A percentile compares a stretch with the other conserved stretches of the same genome.
Conservation (phyloP, 1,140 invertebrate genomes). For the Drosophila eugracilis region DNA sequence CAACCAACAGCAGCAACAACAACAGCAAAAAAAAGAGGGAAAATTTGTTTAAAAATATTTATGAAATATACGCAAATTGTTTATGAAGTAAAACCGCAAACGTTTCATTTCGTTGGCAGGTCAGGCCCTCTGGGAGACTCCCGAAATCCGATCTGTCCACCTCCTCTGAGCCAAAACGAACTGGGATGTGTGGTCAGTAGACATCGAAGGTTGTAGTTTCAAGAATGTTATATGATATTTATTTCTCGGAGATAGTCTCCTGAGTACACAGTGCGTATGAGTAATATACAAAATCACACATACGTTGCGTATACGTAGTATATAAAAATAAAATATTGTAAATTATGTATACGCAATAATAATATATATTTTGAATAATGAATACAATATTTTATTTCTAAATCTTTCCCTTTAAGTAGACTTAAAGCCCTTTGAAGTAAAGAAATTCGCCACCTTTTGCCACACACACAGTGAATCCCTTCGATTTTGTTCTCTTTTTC, state of each 20-base stretch:
- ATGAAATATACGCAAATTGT: slow-evolving; percentile 73
- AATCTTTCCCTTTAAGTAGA: background rate
- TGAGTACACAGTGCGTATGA: background rate
- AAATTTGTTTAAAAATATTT: slow-evolving; percentile 67
- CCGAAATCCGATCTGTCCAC: slow-evolving; percentile 38
- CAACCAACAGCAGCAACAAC: slow-evolving; percentile 26
- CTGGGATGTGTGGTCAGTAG: slow-evolving; percentile 1
- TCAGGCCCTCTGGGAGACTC: slow-evolving; percentile 16
- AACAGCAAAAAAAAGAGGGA: slow-evolving; percentile 10
- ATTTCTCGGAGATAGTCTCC: too few relatives aligned
- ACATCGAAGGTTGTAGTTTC: slow-evolving; percentile 11
- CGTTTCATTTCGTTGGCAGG: slow-evolving; percentile 56
- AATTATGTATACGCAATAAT: background rate
- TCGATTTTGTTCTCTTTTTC: slow-evolving; percentile 27
- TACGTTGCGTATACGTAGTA: background rate
- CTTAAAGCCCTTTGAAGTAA: slow-evolving; percentile 1
- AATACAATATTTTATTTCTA: too few relatives aligned
- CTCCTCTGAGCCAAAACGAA: background rate
- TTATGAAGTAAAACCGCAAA: slow-evolving; percentile 75
- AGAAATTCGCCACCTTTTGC: background rate
- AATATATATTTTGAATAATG: too few relatives aligned
- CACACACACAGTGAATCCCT: background rate
- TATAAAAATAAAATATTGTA: background rate
- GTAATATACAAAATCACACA: background rate
- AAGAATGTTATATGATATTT: slow-evolving; percentile 1